These are phyloP conservation scores for Bugula neritina DNA, from an alignment of 2,888 invertebrate genomes.

Conservation along the genomic window DNA sequence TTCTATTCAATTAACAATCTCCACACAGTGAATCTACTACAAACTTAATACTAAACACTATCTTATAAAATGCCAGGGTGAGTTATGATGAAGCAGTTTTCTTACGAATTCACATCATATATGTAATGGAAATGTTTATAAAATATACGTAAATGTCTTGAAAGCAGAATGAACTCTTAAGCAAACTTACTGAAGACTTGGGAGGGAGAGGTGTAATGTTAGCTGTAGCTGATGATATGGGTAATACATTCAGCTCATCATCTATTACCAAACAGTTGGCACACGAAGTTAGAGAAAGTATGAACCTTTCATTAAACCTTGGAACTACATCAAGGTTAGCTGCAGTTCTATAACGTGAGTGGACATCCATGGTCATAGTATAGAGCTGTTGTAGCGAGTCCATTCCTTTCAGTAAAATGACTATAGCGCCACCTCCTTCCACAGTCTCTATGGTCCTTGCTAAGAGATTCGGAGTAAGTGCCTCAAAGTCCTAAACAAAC, in stretches of 20 bases:
- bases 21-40: too few relatives aligned
- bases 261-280: conserved; percentile 85
- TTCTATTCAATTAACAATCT: too few relatives aligned
- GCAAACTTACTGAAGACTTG: conserved; percentile 43
- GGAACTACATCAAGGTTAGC: conserved; percentile 84
- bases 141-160: too few relatives aligned
- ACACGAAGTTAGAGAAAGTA: conserved; percentile 82
- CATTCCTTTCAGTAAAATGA: conserved; percentile 73
- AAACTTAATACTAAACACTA: too few relatives aligned
- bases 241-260: conserved; percentile 83
- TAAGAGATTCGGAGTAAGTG: conserved; percentile 89
- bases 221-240: conserved; percentile 80
- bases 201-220: conserved; percentile 67
- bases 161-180: too few relatives aligned
- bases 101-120: too few relatives aligned
- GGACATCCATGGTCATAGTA: conserved; percentile 97
- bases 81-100: too few relatives aligned
- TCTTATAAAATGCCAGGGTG: too few relatives aligned
- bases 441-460: conserved; percentile 96
- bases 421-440: conserved; percentile 83
- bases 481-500: conserved; percentile 79
- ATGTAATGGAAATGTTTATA: too few relatives aligned
- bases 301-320: conserved; percentile 91
- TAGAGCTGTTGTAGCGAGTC: conserved; percentile 86
- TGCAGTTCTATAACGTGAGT: conserved; percentile 88